Conservation (phyloP, 2,113 vertebrate species). For the Anas platyrhynchos region DNA sequence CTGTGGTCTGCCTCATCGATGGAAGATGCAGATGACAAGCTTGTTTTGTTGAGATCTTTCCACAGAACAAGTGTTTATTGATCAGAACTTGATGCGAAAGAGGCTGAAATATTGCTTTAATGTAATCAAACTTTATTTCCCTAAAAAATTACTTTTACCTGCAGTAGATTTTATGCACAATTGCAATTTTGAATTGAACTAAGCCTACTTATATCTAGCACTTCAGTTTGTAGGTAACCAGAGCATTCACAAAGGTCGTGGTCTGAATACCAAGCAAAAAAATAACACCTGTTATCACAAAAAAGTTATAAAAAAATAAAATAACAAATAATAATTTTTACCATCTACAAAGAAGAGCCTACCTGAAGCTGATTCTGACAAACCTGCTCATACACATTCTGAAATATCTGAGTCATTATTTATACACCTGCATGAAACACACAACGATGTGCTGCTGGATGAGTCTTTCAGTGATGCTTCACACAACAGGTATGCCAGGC, state of each 20-base stretch:
- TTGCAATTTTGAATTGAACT: neutral
- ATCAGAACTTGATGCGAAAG: neutral
- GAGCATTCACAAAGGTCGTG: neutral
- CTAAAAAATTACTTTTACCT: neutral
- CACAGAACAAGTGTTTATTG: neutral
- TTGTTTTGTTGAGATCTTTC: neutral
- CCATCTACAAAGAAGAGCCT: neutral
- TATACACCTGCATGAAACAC: neutral
- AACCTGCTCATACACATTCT: neutral
- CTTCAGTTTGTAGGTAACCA: neutral
- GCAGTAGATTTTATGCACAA: neutral
- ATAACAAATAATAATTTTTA: neutral
- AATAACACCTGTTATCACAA: neutral
- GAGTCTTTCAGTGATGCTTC: rapidly evolving
- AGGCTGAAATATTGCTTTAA: neutral
- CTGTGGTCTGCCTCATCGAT: neutral
- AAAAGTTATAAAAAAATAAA: neutral
- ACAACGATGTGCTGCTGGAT: rapidly evolving
- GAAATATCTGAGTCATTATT: neutral
- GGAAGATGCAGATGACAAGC: neutral
- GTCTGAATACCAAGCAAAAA: neutral
- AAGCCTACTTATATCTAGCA: neutral
- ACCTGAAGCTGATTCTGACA: neutral
- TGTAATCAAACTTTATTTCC: neutral
- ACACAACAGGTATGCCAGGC: neutral